Evolutionary conservation across 2,888 invertebrate species (phyloP).

Genomic region (Dryococelus australis): DNA sequence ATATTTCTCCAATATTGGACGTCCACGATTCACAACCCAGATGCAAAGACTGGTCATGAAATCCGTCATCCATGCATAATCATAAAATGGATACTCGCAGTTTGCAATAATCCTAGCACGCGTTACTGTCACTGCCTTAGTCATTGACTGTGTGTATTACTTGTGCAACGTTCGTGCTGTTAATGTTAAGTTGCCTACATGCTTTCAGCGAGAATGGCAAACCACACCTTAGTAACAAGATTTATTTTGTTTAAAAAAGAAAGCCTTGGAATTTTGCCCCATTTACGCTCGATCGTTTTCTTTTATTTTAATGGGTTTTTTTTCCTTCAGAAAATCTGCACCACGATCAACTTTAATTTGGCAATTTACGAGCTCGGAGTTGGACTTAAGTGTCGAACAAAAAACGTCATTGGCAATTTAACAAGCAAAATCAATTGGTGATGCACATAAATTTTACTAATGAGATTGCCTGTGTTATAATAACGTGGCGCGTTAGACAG

Average conservation of each 20-base stretch:
- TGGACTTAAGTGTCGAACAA: neutral
- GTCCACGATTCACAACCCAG: no score
- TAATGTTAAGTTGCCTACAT: neutral
- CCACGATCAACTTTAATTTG: neutral
- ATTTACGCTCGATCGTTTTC: neutral
- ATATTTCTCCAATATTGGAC: no score
- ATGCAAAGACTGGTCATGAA: no score
- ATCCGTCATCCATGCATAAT: no score
- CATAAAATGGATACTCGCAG: no score
- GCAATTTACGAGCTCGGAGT: neutral
- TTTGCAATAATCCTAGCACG: no score
- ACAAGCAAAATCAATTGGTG: neutral
- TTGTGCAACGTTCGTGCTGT: neutral
- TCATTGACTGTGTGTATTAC: no score
- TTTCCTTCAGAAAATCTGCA: neutral
- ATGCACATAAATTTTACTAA: neutral
- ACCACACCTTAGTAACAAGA: neutral
- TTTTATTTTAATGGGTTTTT: neutral
- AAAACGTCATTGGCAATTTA: neutral
- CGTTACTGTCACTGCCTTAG: no score
- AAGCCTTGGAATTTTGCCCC: neutral
- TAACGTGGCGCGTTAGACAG: neutral
- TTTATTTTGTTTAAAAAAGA: neutral
- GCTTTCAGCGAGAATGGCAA: neutral
- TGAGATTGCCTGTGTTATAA: neutral